phyloP scores from a whole-genome alignment of 2,888 invertebrate genomes.

The Oscheius sp. region DNA sequence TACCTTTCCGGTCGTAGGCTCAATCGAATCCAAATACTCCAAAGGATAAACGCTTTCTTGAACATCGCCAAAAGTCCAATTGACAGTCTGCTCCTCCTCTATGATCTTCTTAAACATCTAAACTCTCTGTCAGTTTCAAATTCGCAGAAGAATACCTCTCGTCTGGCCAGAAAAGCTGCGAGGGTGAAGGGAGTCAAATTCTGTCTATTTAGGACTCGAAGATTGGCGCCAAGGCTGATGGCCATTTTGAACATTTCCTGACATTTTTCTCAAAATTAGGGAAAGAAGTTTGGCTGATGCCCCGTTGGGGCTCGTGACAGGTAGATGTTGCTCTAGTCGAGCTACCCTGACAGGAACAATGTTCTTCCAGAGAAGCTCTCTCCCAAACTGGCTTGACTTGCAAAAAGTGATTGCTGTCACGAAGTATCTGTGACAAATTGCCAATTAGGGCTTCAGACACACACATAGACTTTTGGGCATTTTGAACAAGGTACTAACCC shows the following conservation, averaged over 20 bases:
- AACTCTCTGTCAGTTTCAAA: not conserved
- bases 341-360: too few relatives aligned
- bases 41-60: conserved; percentile 97
- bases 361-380: too few relatives aligned
- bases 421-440: too few relatives aligned
- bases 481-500: conserved; percentile 41
- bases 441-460: too few relatives aligned
- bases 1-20: conserved; percentile 83
- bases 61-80: conserved; percentile 93
- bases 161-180: conserved; percentile 74
- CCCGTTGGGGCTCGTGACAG: too few relatives aligned
- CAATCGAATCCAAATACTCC: conserved; percentile 89
- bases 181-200: conserved; percentile 91
- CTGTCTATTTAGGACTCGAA: conserved; percentile 86
- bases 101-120: conserved; percentile 93
- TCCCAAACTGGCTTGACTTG: too few relatives aligned
- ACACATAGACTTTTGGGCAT: too few relatives aligned
- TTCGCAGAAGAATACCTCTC: conserved; percentile 46
- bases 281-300: not conserved
- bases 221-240: conserved; percentile 88
- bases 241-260: conserved; percentile 89
- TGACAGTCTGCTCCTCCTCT: conserved; percentile 93
- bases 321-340: too few relatives aligned
- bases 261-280: conserved; percentile 1
- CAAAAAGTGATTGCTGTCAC: too few relatives aligned